phyloP scores from a whole-genome alignment of 2,113 vertebrate genomes.

The Nerophis ophidion region DNA sequence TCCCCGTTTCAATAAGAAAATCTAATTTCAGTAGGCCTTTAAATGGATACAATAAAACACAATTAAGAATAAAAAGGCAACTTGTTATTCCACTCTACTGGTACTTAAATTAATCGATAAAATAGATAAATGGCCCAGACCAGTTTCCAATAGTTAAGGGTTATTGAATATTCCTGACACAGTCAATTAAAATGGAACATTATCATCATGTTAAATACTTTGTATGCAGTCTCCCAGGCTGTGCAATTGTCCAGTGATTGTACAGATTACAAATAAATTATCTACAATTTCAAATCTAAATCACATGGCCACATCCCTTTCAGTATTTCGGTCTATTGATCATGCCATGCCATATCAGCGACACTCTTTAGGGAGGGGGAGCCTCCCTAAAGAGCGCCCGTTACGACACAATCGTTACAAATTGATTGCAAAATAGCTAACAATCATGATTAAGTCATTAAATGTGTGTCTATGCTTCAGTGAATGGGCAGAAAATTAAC shows the following conservation, averaged over 20 bases:
- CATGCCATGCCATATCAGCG: slow-evolving; percentile 57
- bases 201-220: too few relatives aligned
- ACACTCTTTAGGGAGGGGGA: slow-evolving; percentile 60
- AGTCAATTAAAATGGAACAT: too few relatives aligned
- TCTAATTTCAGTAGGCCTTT: too few relatives aligned
- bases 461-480: slow-evolving; percentile 99
- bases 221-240: too few relatives aligned
- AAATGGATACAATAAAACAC: too few relatives aligned
- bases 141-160: too few relatives aligned
- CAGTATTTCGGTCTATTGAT: slow-evolving; percentile 49
- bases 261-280: not conserved
- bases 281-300: not conserved
- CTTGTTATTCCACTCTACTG: too few relatives aligned
- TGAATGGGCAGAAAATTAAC: slow-evolving; percentile 99
- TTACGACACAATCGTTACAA: slow-evolving; percentile 99
- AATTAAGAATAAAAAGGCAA: too few relatives aligned
- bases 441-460: slow-evolving; percentile 99
- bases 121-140: too few relatives aligned
- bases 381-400: slow-evolving; percentile 82
- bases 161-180: too few relatives aligned
- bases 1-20: too few relatives aligned
- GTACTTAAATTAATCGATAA: too few relatives aligned
- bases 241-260: not conserved
- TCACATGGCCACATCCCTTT: slow-evolving; percentile 12
- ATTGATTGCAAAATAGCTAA: slow-evolving; percentile 99